Evolutionary conservation across 2,888 invertebrate genomes (phyloP), one percentile per base, ranked within the genome.

Genomic region (Lasioglossum calceatum): DNA sequence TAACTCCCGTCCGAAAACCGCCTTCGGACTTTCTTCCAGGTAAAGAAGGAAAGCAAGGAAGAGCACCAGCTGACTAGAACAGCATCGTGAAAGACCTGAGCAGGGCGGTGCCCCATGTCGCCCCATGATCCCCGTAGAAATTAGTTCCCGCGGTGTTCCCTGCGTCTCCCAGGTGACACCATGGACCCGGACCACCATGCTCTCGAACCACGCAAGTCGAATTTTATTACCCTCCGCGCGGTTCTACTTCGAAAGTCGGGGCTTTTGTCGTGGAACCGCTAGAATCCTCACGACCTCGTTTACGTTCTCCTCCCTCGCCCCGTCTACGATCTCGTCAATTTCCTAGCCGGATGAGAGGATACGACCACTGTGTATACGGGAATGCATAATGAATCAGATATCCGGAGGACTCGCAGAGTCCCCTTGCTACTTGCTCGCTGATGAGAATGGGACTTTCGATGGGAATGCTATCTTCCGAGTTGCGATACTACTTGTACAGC

Each of bases 151-250:
- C 64, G 50, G 67, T 42, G 27, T 73, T 79, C 75, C 32, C 70
- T 39, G 16, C 58, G 82, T 84, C 73, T 84, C 82, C 85, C 91
- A 85, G 88, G 91, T 88, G 90, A 91, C 89, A 90, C 85, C 39
- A 23, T 54, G 3, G 67, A 82, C 58, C 79, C 74, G 89, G 93
- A 92, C 93, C 93, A 92, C 93, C 93, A 83, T 88, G 90, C 82
- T 91, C 82, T 92, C 86, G 90, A 85, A 87, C 87, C 85, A 89
- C 78, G 89, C 91, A 84, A 79, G 81, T 82, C 82, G 85, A 90
- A 92, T 91, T 92, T 92, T 92, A 92, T 91, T 87, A 83, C 81
- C 74, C 27, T 73, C 71, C 54, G 23, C 54, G 54, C 23, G 54
- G 54, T 54, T 54, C 10, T 54, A 54, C 54, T 23, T 54, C 23